These are phyloP conservation scores for Arenicola marina DNA, from an alignment of 2,888 invertebrate species.

Conservation along the genomic window DNA sequence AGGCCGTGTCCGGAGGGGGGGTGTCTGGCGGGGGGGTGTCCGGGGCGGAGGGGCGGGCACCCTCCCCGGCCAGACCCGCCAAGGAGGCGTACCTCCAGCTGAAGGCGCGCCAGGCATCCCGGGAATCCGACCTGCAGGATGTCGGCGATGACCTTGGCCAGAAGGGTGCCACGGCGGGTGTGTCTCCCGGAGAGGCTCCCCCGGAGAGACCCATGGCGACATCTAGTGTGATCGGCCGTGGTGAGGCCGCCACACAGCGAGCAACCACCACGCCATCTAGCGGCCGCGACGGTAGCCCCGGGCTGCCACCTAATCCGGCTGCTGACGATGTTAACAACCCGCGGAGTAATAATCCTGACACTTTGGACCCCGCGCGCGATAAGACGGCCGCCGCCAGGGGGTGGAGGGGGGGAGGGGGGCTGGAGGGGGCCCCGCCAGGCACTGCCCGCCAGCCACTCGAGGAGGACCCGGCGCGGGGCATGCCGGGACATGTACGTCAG, in stretches of 20 bases:
- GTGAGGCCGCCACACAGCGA: no score
- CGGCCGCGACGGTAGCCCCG: background rate
- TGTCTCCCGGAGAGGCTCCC: no score
- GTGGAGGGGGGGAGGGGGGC: no score
- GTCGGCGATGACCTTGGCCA: background rate
- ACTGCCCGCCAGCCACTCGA: no score
- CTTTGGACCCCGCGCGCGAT: no score
- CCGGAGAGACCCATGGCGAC: background rate
- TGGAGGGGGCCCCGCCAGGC: no score
- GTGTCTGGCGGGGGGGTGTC: background rate
- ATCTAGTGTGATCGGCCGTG: background rate
- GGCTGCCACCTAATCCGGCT: no score
- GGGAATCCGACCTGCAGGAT: background rate
- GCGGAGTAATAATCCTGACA: no score
- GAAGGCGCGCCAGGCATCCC: background rate
- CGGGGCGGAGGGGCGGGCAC: background rate
- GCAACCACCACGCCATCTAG: background rate
- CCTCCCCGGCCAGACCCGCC: background rate
- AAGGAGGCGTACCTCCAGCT: background rate
- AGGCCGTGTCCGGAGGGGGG: background rate
- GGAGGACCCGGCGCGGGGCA: no score
- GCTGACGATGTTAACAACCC: no score
- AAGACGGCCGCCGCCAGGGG: no score
- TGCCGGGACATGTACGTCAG: no score
- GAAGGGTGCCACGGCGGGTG: background rate